These are phyloP conservation scores for Halichoeres trimaculatus DNA, from an alignment of 2,113 vertebrate species.

Conservation along the genomic window DNA sequence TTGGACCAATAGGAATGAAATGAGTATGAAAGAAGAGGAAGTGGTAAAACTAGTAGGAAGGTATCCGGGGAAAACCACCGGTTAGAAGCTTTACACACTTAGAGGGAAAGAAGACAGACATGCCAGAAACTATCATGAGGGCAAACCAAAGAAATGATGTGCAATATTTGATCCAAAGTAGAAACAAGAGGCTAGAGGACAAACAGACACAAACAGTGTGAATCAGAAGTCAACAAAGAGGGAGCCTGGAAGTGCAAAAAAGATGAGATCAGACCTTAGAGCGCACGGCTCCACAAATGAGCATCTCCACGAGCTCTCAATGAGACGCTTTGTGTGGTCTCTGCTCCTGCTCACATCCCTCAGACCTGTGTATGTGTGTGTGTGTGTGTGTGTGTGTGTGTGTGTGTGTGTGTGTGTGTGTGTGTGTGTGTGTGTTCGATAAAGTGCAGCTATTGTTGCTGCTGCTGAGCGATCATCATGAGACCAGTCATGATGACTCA, in stretches of 20 bases:
- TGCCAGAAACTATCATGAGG: background rate
- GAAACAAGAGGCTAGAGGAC: slow-evolving; percentile 60
- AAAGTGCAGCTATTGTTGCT: slow-evolving; percentile 76
- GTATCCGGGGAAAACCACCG: slow-evolving; percentile 73
- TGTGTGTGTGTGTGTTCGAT: slow-evolving; percentile 50
- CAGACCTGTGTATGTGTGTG: slow-evolving; percentile 51
- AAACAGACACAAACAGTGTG: slow-evolving; percentile 32
- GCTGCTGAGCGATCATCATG: slow-evolving; percentile 76
- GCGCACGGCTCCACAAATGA: slow-evolving; percentile 61
- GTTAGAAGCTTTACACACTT: slow-evolving; percentile 29
- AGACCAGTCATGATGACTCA: slow-evolving; percentile 81
- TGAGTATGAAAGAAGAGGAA: slow-evolving; percentile 65
- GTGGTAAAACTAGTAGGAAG: slow-evolving; percentile 71
- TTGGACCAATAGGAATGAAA: slow-evolving; percentile 63
- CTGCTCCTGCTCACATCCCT: slow-evolving; percentile 55
- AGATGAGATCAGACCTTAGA: slow-evolving; percentile 77
- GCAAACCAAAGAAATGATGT: background rate
- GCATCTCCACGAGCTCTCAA: slow-evolving; percentile 68
- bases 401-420: slow-evolving; percentile 37
- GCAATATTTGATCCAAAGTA: slow-evolving; percentile 5
- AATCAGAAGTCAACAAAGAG: slow-evolving; percentile 59
- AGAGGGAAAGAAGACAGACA: too few relatives aligned
- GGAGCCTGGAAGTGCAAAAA: slow-evolving; percentile 53
- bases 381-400: background rate
- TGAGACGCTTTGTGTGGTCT: slow-evolving; percentile 67